Conservation (phyloP, 2,888 invertebrate genomes). For the Oegoconia quadripuncta region DNA sequence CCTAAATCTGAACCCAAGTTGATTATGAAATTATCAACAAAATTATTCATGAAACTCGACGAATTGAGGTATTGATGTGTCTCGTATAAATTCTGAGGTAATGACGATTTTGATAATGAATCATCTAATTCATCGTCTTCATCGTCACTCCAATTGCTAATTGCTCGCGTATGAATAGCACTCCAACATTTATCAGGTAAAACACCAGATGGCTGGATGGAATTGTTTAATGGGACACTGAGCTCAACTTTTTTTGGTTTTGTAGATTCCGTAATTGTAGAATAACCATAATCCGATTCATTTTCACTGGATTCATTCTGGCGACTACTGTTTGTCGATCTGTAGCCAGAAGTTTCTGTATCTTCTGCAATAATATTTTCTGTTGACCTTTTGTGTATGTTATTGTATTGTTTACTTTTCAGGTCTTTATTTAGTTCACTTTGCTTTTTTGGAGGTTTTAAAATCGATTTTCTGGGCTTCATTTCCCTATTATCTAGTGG, state of each 20-base stretch:
- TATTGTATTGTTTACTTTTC: conserved; percentile 26
- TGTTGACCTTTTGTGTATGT: conserved; percentile 23
- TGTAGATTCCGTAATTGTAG: conserved; percentile 79
- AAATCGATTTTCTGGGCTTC: conserved; percentile 57
- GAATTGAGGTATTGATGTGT: conserved; percentile 81
- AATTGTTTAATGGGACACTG: conserved; percentile 50
- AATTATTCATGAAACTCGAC: conserved; percentile 83
- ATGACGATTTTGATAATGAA: conserved; percentile 43
- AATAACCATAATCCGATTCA: conserved; percentile 82
- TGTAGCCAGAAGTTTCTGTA: conserved; percentile 77
- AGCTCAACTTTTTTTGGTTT: conserved; percentile 78
- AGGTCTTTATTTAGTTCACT: conserved; percentile 41
- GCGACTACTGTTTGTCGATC: conserved; percentile 67
- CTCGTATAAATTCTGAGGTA: conserved; percentile 59
- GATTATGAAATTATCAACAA: conserved; percentile 81
- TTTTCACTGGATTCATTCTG: conserved; percentile 68
- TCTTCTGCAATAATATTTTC: conserved; percentile 53
- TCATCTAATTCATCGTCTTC: conserved; percentile 55
- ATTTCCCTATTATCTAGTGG: conserved; percentile 28
- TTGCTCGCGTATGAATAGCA: conserved; percentile 55
- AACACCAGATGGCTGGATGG: conserved; percentile 60
- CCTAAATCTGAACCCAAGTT: conserved; percentile 79
- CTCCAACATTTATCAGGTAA: conserved; percentile 76
- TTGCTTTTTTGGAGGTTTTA: conserved; percentile 47
- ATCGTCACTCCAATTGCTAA: conserved; percentile 60